Conservation (phyloP, 2,888 invertebrate species). For the Prosopocoilus inquinatus region DNA sequence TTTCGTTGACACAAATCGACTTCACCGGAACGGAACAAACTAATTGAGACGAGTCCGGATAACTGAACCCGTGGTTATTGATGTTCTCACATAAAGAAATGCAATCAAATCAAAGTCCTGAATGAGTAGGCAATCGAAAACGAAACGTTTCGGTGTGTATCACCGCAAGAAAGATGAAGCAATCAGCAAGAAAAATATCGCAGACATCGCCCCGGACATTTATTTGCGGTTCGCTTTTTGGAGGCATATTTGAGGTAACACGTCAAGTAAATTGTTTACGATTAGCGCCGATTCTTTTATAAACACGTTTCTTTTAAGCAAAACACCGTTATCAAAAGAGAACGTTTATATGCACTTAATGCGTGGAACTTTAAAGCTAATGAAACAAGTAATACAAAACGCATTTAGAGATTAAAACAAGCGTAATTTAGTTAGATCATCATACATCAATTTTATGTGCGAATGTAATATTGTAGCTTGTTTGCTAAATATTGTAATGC, state of each 20-base stretch:
- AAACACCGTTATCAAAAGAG: too few relatives aligned
- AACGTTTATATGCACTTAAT: too few relatives aligned
- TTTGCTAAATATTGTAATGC: too few relatives aligned
- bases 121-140: conserved; percentile 44
- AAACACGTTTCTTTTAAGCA: too few relatives aligned
- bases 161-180: conserved; percentile 44
- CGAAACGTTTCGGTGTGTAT: conserved; percentile 38
- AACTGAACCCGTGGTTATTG: conserved; percentile 23
- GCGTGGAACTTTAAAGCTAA: too few relatives aligned
- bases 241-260: conserved; percentile 9
- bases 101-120: conserved; percentile 47
- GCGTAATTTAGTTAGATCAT: too few relatives aligned
- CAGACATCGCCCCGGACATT: conserved; percentile 27
- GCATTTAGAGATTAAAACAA: too few relatives aligned
- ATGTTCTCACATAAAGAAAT: conserved; percentile 30
- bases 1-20: too few relatives aligned
- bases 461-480: too few relatives aligned
- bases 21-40: conserved; percentile 4
- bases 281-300: too few relatives aligned
- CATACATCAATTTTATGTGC: too few relatives aligned
- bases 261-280: conserved; percentile 17
- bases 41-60: conserved; percentile 15
- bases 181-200: conserved; percentile 44
- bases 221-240: neutral
- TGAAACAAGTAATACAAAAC: too few relatives aligned